Conservation (phyloP, 2,888 invertebrate genomes). For the Phortica okadai region DNA sequence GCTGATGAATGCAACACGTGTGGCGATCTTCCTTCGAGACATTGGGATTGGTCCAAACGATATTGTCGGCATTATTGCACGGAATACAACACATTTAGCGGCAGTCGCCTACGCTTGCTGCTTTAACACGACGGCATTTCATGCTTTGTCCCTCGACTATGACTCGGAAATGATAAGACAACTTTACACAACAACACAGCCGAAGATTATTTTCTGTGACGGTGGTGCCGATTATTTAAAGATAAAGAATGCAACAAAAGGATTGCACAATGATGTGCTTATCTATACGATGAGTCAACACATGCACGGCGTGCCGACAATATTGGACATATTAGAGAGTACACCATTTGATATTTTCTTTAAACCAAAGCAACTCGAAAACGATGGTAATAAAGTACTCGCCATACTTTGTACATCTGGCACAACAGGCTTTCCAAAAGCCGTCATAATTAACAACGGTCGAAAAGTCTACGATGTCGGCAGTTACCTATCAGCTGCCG, state of each 20-base stretch:
- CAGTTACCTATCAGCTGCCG: background rate
- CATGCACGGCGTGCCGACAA: conserved; percentile 35
- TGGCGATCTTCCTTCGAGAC: conserved; percentile 45
- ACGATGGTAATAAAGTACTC: conserved; percentile 50
- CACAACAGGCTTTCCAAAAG: conserved; percentile 61
- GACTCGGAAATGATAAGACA: conserved; percentile 28
- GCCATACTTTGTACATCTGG: conserved; percentile 61
- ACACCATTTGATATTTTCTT: conserved; percentile 18
- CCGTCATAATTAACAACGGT: conserved; percentile 45
- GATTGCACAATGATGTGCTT: background rate
- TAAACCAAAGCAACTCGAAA: conserved; percentile 42
- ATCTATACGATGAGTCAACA: conserved; percentile 44
- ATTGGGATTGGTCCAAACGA: conserved; percentile 50
- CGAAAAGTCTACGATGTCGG: conserved; percentile 26
- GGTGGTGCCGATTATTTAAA: conserved; percentile 39
- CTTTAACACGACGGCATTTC: conserved; percentile 51
- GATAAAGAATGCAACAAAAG: conserved; percentile 27
- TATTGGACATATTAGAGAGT: background rate
- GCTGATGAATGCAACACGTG: conserved; percentile 37
- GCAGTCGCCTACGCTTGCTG: conserved; percentile 53
- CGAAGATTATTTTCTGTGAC: conserved; percentile 44
- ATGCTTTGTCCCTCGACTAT: conserved; percentile 47
- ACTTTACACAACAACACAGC: conserved; percentile 39
- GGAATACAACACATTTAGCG: conserved; percentile 53
- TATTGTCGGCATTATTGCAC: conserved; percentile 55